Conservation (phyloP, 2,888 invertebrate species). For the Tinea semifulvella region DNA sequence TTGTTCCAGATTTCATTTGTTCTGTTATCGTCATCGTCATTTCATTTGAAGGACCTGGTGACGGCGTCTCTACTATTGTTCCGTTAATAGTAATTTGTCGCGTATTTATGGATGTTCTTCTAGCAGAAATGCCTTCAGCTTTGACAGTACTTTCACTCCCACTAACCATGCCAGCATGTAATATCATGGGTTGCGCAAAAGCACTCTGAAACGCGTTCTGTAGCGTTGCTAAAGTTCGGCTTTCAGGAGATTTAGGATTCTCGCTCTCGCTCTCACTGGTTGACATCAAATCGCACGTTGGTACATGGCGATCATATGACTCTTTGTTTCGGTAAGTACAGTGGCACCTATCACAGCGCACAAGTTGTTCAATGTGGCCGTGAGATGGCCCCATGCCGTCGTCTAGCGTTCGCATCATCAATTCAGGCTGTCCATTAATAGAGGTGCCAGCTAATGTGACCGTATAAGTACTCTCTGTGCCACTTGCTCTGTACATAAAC, state of each 20-base stretch:
- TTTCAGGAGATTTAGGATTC: constrained; percentile 65
- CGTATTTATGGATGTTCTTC: constrained; percentile 60
- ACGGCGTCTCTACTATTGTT: constrained; percentile 61
- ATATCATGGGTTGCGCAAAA: constrained; percentile 61
- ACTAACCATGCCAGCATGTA: constrained; percentile 53
- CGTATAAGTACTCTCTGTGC: constrained; percentile 54
- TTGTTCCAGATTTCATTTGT: constrained; percentile 58
- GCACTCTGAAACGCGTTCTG: constrained; percentile 61
- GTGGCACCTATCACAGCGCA: constrained; percentile 87
- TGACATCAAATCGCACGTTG: constrained; percentile 79
- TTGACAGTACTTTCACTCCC: constrained; percentile 53
- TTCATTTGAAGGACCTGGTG: constrained; percentile 59
- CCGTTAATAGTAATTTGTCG: constrained; percentile 63
- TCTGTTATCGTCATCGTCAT: constrained; percentile 62
- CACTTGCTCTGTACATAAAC: constrained; percentile 55
- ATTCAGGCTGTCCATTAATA: constrained; percentile 55
- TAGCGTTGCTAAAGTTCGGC: constrained; percentile 55
- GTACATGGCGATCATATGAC: constrained; percentile 82
- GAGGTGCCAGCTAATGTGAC: constrained; percentile 62
- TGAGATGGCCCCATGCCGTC: constrained; percentile 37
- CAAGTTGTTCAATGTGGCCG: constrained; percentile 73
- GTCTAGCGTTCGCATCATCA: constrained; percentile 53
- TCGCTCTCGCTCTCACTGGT: constrained; percentile 87
- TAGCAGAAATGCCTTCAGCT: constrained; percentile 56
- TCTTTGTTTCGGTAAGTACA: constrained; percentile 85